A percentile compares a stretch with the other conserved stretches of the same genome.
phyloP scores from a whole-genome alignment of 2,888 invertebrate genomes.

The Hemithea aestivaria region DNA sequence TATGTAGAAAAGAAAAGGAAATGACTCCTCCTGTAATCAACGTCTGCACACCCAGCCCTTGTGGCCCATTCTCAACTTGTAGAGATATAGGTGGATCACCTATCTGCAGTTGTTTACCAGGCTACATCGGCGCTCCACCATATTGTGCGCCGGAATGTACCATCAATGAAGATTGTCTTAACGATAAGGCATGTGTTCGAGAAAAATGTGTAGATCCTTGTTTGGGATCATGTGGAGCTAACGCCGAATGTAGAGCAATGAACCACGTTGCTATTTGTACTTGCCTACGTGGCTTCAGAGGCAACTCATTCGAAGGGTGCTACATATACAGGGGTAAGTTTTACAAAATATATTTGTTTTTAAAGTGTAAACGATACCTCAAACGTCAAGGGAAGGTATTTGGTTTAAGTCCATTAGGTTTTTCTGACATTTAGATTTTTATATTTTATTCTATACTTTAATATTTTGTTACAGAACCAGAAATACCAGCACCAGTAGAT shows the following conservation, averaged over 20 bases:
- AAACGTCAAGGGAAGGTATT: too few species aligned
- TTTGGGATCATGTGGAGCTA: slow-evolving; percentile 83
- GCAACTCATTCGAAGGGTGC: slow-evolving; percentile 84
- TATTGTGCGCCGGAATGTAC: slow-evolving; percentile 88
- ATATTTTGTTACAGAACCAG: slow-evolving; percentile 43
- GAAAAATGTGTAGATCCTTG: slow-evolving; percentile 88
- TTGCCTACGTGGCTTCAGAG: slow-evolving; percentile 82
- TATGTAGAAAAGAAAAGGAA: slow-evolving; percentile 61
- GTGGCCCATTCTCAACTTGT: slow-evolving; percentile 84
- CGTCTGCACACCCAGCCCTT: slow-evolving; percentile 83
- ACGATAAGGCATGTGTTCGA: slow-evolving; percentile 84
- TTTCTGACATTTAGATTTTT: background rate
- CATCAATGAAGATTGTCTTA: slow-evolving; percentile 86
- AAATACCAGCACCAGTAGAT: slow-evolving; percentile 54
- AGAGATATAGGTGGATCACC: slow-evolving; percentile 73
- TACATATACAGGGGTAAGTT: slow-evolving; percentile 49
- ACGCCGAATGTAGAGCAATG: slow-evolving; percentile 84
- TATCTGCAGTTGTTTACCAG: slow-evolving; percentile 81
- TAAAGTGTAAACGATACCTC: too few species aligned
- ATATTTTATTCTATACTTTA: slow-evolving; percentile 2
- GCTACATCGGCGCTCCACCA: slow-evolving; percentile 84
- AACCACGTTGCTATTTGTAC: slow-evolving; percentile 89
- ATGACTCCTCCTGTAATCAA: slow-evolving; percentile 74
- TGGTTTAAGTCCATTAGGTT: too few species aligned
- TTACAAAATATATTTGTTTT: too few species aligned